Evolutionary conservation across 2,797 vertebrate species (phyloP).

Genomic region (Crocidura indochinensis): DNA sequence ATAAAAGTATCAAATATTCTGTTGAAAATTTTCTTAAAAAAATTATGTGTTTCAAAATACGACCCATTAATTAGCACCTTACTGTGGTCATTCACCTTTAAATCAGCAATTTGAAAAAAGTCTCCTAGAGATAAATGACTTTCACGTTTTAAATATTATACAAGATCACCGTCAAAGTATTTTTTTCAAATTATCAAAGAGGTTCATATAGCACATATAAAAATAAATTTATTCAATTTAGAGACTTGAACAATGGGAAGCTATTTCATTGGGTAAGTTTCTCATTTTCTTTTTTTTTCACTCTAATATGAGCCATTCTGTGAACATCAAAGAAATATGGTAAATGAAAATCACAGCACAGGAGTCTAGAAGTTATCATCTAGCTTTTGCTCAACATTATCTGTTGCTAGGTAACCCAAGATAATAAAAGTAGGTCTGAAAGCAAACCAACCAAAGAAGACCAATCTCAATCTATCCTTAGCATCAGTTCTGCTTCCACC

Average conservation of each 20-base stretch:
- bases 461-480: not conserved
- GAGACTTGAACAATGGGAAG: not conserved
- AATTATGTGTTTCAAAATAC: conserved; percentile 33
- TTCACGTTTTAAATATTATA: conserved; percentile 43
- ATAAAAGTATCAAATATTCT: conserved; percentile 1
- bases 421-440: conserved; percentile 61
- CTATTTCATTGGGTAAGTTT: conserved; percentile 52
- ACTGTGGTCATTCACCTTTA: conserved; percentile 62
- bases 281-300: conserved; percentile 44
- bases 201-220: conserved; percentile 52
- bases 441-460: conserved; percentile 25
- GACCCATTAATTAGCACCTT: conserved; percentile 60
- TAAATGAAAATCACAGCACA: conserved; percentile 52
- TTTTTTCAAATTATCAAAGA: conserved; percentile 55
- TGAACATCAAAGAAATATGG: conserved; percentile 52
- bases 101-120: conserved; percentile 47
- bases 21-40: not conserved
- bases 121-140: conserved; percentile 60
- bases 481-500: not conserved
- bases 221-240: conserved; percentile 57
- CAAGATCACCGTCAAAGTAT: conserved; percentile 56
- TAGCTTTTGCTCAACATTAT: conserved; percentile 36
- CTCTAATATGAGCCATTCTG: not conserved
- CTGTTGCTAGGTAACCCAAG: conserved; percentile 65
- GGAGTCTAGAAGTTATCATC: not conserved